Evolutionary conservation across 2,797 vertebrate species (phyloP).

Genomic region (Percopsis omiscomaycus): DNA sequence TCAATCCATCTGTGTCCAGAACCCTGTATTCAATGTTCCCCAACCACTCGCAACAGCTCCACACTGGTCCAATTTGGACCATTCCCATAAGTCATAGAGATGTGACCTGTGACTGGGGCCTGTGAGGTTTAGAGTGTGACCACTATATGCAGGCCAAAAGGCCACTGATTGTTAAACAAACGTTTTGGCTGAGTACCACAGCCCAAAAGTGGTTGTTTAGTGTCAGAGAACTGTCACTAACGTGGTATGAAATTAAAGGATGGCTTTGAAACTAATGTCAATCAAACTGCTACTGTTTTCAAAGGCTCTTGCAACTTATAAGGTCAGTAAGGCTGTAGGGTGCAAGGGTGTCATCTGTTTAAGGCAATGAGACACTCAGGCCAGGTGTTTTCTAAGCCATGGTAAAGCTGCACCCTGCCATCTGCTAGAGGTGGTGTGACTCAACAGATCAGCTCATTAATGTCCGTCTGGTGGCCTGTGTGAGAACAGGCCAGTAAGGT

Average conservation of each 20-base stretch:
- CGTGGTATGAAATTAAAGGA: no score
- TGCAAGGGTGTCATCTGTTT: neutral
- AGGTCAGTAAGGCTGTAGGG: no score
- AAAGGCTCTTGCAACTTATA: constrained; percentile 5
- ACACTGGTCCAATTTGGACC: constrained; percentile 22
- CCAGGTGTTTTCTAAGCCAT: constrained; percentile 51
- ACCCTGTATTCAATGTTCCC: constrained; percentile 20
- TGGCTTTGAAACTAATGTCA: no score
- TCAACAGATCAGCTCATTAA: constrained; percentile 47
- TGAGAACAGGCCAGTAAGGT: constrained; percentile 41
- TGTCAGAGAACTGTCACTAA: no score
- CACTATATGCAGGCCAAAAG: constrained; percentile 22
- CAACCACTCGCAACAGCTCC: constrained; percentile 33
- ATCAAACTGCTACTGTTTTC: neutral
- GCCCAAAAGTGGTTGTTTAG: neutral
- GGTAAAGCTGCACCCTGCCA: constrained; percentile 65
- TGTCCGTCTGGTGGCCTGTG: constrained; percentile 42
- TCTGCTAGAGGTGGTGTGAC: constrained; percentile 53
- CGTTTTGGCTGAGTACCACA: neutral
- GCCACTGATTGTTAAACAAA: constrained; percentile 10
- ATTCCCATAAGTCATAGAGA: constrained; percentile 15
- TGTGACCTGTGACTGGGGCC: constrained; percentile 12
- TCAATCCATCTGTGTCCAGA: constrained; percentile 9
- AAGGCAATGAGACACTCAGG: constrained; percentile 27
- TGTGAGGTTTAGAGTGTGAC: constrained; percentile 23